A percentile compares a stretch with the other conserved stretches of the same genome.
Evolutionary conservation across 2,888 invertebrate species (phyloP).

Genomic region (Drepana falcataria): DNA sequence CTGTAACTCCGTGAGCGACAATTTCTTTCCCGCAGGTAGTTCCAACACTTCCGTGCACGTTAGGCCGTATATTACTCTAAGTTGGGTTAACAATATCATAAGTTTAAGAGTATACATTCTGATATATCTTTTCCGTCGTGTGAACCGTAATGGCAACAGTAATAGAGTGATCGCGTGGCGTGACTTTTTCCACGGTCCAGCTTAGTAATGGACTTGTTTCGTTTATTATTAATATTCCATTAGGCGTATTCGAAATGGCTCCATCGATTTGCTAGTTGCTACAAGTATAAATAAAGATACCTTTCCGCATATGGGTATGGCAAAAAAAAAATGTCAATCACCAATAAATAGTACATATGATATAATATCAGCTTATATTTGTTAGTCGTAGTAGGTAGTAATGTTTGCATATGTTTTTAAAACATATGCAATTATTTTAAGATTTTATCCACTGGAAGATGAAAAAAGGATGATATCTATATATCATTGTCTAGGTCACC

Average conservation of each 20-base stretch:
- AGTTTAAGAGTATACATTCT: constrained; percentile 5
- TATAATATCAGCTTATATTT: too few relatives aligned
- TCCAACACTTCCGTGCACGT: constrained; percentile 48
- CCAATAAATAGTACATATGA: too few relatives aligned
- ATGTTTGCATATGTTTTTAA: too few relatives aligned
- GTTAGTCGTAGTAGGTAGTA: too few relatives aligned
- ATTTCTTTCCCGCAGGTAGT: constrained; percentile 29
- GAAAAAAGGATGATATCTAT: too few relatives aligned
- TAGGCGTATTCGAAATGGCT: not conserved
- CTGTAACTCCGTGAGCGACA: constrained; percentile 35
- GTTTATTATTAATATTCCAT: constrained; percentile 1
- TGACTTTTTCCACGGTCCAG: not conserved
- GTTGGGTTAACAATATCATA: constrained; percentile 6
- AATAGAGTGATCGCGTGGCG: not conserved
- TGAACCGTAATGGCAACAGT: not conserved
- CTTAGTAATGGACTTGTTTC: not conserved
- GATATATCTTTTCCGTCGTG: not conserved
- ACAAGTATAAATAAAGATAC: too few relatives aligned
- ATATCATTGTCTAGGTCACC: too few relatives aligned
- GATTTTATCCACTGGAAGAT: too few relatives aligned
- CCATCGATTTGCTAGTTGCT: not conserved
- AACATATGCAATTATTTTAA: too few relatives aligned
- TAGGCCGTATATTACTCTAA: constrained; percentile 17
- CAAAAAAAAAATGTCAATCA: too few relatives aligned
- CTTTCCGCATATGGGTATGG: too few relatives aligned